Conservation (phyloP, 2,888 invertebrate species). For the Cheiracanthium punctorium region DNA sequence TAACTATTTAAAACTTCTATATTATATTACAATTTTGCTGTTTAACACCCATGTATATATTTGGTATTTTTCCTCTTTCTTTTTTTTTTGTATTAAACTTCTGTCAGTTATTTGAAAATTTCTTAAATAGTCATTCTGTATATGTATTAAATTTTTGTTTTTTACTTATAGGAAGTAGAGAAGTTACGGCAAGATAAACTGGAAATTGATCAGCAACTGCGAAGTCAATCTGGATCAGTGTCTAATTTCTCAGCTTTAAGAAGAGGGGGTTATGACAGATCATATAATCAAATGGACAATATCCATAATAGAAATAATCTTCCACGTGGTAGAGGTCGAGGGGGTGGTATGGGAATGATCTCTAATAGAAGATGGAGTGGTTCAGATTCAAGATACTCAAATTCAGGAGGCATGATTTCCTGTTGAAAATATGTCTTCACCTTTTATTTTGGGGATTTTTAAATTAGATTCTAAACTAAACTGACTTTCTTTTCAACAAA, state of each 20-base stretch:
- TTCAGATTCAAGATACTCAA: slow-evolving; percentile 55
- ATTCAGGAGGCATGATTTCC: slow-evolving; percentile 47
- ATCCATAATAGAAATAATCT: slow-evolving; percentile 41
- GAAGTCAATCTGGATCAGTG: slow-evolving; percentile 75
- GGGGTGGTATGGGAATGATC: slow-evolving; percentile 39
- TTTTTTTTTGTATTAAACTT: too few relatives aligned
- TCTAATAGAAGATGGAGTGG: slow-evolving; percentile 66
- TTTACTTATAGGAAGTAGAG: slow-evolving; percentile 94
- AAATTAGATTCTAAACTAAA: too few relatives aligned
- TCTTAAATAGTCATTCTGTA: too few relatives aligned
- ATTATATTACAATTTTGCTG: too few relatives aligned
- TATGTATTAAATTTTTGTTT: too few relatives aligned
- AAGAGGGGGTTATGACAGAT: slow-evolving; percentile 58
- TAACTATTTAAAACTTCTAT: too few relatives aligned
- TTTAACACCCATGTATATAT: too few relatives aligned
- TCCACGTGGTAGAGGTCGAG: slow-evolving; percentile 56
- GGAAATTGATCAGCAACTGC: slow-evolving; percentile 95
- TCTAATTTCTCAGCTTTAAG: slow-evolving; percentile 54
- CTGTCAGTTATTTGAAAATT: too few relatives aligned
- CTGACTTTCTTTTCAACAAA: too few relatives aligned
- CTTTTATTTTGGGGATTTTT: too few relatives aligned
- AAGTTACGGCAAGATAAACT: slow-evolving; percentile 93
- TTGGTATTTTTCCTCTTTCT: too few relatives aligned
- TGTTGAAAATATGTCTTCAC: too few relatives aligned
- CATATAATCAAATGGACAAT: slow-evolving; percentile 77